phyloP scores from a whole-genome alignment of 53 echinoderm and acorn worm species.

The Patiria pectinifera region DNA sequence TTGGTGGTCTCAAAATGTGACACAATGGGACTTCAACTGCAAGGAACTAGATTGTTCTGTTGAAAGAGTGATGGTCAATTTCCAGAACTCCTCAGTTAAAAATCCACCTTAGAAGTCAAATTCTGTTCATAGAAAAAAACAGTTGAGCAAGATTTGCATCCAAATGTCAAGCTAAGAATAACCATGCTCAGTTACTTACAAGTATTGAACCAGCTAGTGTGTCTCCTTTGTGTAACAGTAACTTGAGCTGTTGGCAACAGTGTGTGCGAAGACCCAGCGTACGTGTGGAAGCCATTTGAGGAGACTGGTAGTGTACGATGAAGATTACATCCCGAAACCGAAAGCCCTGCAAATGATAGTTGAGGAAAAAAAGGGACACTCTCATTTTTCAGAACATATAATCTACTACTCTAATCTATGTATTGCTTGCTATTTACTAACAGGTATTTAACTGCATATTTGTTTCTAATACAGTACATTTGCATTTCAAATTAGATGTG shows the following conservation, averaged over 20 bases:
- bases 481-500: too few species aligned
- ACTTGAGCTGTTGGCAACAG: constrained; percentile 37
- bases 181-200: constrained; percentile 42
- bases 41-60: too few species aligned
- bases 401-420: too few species aligned
- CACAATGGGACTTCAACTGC: too few species aligned
- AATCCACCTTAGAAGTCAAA: too few species aligned
- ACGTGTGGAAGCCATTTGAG: neutral
- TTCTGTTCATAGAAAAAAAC: too few species aligned
- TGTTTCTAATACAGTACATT: too few species aligned
- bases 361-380: neutral
- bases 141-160: too few species aligned
- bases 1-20: too few species aligned
- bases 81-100: too few species aligned
- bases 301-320: neutral
- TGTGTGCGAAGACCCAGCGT: constrained; percentile 1
- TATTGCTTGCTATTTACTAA: neutral
- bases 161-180: neutral
- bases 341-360: constrained; percentile 15
- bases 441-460: too few species aligned
- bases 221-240: constrained; percentile 15
- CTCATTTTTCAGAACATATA: neutral
- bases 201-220: constrained; percentile 72
- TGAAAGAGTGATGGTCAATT: too few species aligned
- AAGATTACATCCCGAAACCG: neutral